A percentile compares a stretch with the other conserved stretches of the same genome.
Evolutionary conservation across 2,888 invertebrate genomes (phyloP).

Genomic region (Scaptodrosophila latifasciaeformis): DNA sequence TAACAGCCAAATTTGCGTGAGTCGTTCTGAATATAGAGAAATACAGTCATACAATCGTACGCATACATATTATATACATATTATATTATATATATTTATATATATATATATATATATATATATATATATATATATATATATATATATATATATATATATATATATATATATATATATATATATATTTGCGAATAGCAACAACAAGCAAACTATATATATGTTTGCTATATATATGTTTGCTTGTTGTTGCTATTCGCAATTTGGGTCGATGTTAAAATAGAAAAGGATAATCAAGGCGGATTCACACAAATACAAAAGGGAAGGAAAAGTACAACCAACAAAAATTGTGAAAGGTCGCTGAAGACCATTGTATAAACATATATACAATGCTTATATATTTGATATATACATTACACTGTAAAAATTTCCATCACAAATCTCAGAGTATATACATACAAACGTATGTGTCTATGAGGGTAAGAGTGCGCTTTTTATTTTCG

Average conservation of each 20-base stretch:
- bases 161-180: neutral
- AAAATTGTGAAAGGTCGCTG: constrained; percentile 45
- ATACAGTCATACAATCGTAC: constrained; percentile 18
- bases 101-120: neutral
- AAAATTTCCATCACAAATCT: too few relatives aligned
- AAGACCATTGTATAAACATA: constrained; percentile 32
- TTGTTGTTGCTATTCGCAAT: constrained; percentile 57
- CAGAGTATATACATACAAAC: too few relatives aligned
- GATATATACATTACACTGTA: constrained; percentile 10
- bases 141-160: neutral
- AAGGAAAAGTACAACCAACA: neutral
- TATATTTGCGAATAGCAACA: too few relatives aligned
- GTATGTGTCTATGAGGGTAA: too few relatives aligned
- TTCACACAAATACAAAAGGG: constrained; percentile 16
- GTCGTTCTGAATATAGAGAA: constrained; percentile 11
- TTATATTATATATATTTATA: constrained; percentile 3
- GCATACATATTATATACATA: constrained; percentile 25
- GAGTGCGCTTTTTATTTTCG: neutral
- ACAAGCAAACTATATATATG: too few relatives aligned
- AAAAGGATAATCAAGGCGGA: constrained; percentile 63
- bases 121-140: neutral
- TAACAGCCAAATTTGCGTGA: constrained; percentile 65
- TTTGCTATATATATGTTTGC: too few relatives aligned
- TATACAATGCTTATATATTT: constrained; percentile 1
- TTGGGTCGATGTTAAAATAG: constrained; percentile 69